phyloP scores from a whole-genome alignment of 2,113 vertebrate species.

The Poeciliopsis prolifica region DNA sequence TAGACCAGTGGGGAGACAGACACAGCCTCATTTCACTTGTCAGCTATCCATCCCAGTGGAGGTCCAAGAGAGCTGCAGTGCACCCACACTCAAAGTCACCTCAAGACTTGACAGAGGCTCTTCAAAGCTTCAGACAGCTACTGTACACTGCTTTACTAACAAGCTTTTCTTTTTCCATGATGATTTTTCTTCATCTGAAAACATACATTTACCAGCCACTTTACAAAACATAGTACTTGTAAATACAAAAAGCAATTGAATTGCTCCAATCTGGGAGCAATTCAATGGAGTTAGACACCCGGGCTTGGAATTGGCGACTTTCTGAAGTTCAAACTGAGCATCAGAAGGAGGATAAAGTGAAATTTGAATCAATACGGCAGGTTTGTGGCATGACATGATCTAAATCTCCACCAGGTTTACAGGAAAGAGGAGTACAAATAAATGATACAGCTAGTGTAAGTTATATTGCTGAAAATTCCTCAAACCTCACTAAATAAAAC shows the following conservation, averaged over 20 bases:
- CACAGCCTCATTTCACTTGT: conserved; percentile 55
- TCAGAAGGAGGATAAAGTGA: too few relatives aligned
- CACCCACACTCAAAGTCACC: conserved; percentile 66
- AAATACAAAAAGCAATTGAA: too few relatives aligned
- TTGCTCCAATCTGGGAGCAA: too few relatives aligned
- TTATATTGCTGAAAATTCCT: background rate
- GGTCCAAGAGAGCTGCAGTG: conserved; percentile 8
- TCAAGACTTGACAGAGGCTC: conserved; percentile 53
- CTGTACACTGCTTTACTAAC: conserved; percentile 13
- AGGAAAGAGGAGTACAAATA: background rate
- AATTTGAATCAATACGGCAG: background rate
- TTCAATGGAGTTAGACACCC: background rate
- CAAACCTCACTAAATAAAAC: background rate
- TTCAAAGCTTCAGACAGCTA: conserved; percentile 42
- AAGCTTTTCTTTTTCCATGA: background rate
- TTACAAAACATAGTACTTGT: too few relatives aligned
- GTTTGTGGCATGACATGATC: background rate
- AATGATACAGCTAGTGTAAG: background rate
- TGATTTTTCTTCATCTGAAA: background rate
- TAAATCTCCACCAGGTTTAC: background rate
- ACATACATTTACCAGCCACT: background rate
- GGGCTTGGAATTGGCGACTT: background rate
- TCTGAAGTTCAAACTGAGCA: background rate
- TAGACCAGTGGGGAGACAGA: conserved; percentile 28
- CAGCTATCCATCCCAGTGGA: conserved; percentile 52